A percentile compares a stretch with the other conserved stretches of the same genome.
Evolutionary conservation across 2,888 invertebrate genomes (phyloP).

Genomic region (Chorisops tibialis): DNA sequence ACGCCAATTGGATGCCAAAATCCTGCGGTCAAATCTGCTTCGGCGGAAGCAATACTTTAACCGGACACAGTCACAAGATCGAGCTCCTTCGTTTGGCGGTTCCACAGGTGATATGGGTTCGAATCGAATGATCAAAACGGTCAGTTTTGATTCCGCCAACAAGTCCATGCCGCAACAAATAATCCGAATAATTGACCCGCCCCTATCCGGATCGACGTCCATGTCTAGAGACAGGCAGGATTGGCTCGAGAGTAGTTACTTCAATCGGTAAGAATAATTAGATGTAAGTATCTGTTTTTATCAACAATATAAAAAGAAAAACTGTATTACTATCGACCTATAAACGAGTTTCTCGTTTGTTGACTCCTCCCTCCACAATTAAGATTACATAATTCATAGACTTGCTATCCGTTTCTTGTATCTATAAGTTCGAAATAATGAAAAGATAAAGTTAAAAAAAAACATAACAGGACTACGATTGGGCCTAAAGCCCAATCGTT

Average conservation of each 20-base stretch:
- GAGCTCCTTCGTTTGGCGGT: constrained; percentile 40
- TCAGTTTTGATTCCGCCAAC: constrained; percentile 51
- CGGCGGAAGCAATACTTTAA: constrained; percentile 42
- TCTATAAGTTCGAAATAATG: no score
- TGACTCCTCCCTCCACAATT: no score
- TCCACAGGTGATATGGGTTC: constrained; percentile 45
- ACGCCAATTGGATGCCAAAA: constrained; percentile 45
- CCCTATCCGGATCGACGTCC: constrained; percentile 42
- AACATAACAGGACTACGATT: no score
- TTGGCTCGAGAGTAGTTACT: constrained; percentile 48
- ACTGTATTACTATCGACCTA: no score
- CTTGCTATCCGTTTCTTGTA: no score
- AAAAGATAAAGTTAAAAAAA: no score
- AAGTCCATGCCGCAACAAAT: neutral
- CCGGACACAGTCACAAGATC: constrained; percentile 50
- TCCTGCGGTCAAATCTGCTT: constrained; percentile 37
- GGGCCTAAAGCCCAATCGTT: no score
- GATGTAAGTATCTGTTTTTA: no score
- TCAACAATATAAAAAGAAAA: no score
- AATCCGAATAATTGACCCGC: constrained; percentile 47
- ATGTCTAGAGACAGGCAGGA: constrained; percentile 42
- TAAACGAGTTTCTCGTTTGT: no score
- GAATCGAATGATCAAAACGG: constrained; percentile 49
- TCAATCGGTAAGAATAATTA: constrained; percentile 47
- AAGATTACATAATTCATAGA: no score